A percentile compares a stretch with the other conserved stretches of the same genome.
Conservation (phyloP, 35 echinoderm and acorn worm species). For the Heliocidaris erythrogramma region DNA sequence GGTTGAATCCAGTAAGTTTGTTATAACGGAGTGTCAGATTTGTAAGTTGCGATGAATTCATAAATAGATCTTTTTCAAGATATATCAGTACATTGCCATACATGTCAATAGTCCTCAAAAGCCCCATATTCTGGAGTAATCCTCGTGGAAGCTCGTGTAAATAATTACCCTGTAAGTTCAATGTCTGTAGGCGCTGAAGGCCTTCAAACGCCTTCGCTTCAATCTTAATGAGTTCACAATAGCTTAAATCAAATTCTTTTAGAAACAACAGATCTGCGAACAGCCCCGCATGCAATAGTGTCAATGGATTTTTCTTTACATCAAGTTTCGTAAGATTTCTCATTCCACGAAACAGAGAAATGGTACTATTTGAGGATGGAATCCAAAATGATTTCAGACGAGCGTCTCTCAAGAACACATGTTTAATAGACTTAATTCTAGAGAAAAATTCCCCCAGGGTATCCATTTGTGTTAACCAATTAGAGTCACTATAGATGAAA, state of each 20-base stretch:
- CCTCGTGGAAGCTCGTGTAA: background rate
- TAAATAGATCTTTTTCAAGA: background rate
- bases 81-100: background rate
- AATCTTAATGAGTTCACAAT: background rate
- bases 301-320: background rate
- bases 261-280: background rate
- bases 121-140: background rate
- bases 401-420: no score
- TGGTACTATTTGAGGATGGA: background rate
- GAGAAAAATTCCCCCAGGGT: no score
- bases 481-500: no score
- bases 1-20: background rate
- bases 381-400: no score
- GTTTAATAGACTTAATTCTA: no score
- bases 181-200: background rate
- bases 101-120: background rate
- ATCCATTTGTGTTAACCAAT: no score
- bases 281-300: background rate
- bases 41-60: background rate
- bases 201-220: background rate
- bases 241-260: background rate
- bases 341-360: background rate
- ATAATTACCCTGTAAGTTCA: background rate
- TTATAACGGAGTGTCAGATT: background rate
- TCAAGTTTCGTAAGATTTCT: background rate